Evolutionary conservation across 2,888 invertebrate genomes (phyloP).

Genomic region (Anticlea derivata): DNA sequence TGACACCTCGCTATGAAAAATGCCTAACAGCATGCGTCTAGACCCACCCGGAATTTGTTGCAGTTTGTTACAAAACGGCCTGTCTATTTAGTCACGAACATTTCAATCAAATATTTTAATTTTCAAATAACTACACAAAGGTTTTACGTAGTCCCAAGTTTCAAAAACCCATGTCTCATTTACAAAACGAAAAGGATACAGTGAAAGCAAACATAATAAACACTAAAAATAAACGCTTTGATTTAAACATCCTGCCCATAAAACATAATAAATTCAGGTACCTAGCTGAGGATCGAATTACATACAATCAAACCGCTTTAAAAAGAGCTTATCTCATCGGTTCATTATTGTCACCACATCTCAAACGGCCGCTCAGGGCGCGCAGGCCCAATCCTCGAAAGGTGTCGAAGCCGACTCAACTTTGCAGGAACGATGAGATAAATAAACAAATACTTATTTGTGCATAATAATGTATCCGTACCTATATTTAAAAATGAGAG

Average conservation of each 20-base stretch:
- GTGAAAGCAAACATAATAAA: conserved; percentile 36
- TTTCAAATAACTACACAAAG: no score
- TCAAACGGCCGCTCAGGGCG: conserved; percentile 40
- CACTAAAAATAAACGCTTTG: no score
- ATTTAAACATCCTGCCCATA: conserved; percentile 51
- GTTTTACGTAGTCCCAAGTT: no score
- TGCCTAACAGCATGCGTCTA: conserved; percentile 20
- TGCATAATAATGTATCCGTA: conserved; percentile 75
- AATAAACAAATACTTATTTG: conserved; percentile 78
- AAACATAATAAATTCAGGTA: conserved; percentile 62
- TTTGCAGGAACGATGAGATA: conserved; percentile 79
- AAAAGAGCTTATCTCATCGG: conserved; percentile 75
- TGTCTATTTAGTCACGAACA: conserved; percentile 6
- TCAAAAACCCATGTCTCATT: no score
- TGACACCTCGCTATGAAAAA: conserved; percentile 56
- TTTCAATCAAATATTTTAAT: not conserved
- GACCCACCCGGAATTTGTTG: conserved; percentile 26
- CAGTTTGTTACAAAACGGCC: conserved; percentile 2
- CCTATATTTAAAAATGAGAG: conserved; percentile 79
- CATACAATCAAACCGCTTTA: conserved; percentile 73
- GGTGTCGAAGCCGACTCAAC: conserved; percentile 71
- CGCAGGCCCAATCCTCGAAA: conserved; percentile 56
- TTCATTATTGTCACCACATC: conserved; percentile 75
- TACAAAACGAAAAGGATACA: no score
- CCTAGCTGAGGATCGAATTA: conserved; percentile 68